Percentiles rank a stretch among this genome's conserved stretches.
phyloP scores from a whole-genome alignment of 2,797 vertebrate species.

The Monodelphis domestica region DNA sequence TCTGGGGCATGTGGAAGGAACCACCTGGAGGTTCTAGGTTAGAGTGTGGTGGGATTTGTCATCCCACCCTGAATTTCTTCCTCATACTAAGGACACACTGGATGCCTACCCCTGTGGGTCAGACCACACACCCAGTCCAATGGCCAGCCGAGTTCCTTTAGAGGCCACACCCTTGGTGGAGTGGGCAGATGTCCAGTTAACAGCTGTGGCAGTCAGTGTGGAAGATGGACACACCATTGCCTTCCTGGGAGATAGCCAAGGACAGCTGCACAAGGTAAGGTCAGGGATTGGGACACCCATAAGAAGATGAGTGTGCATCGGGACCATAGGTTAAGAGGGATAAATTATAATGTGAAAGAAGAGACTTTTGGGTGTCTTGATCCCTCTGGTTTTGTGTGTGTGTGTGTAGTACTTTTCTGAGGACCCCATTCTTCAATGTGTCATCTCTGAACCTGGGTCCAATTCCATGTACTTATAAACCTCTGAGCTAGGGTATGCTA shows the following conservation, averaged over 20 bases:
- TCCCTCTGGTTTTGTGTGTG: neutral
- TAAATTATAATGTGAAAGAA: neutral
- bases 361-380: neutral
- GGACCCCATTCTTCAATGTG: neutral
- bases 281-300: neutral
- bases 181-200: slow-evolving; percentile 91
- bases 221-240: slow-evolving; percentile 92
- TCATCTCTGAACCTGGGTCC: neutral
- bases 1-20: neutral
- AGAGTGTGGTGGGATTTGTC: neutral
- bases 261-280: slow-evolving; percentile 94
- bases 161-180: slow-evolving; percentile 91
- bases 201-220: slow-evolving; percentile 92
- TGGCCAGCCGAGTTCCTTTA: slow-evolving; percentile 93
- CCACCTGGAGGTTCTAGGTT: neutral
- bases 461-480: neutral
- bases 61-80: slow-evolving; percentile 6
- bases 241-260: slow-evolving; percentile 95
- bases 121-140: slow-evolving; percentile 98
- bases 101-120: slow-evolving; percentile 97
- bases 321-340: neutral
- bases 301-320: neutral
- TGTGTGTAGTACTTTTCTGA: neutral
- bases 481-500: neutral
- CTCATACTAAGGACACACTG: slow-evolving; percentile 90